Percentiles rank a stretch among this genome's conserved stretches.
These are phyloP conservation scores for Centrocercus urophasianus DNA, from an alignment of 2,113 vertebrate species.

Conservation along the genomic window DNA sequence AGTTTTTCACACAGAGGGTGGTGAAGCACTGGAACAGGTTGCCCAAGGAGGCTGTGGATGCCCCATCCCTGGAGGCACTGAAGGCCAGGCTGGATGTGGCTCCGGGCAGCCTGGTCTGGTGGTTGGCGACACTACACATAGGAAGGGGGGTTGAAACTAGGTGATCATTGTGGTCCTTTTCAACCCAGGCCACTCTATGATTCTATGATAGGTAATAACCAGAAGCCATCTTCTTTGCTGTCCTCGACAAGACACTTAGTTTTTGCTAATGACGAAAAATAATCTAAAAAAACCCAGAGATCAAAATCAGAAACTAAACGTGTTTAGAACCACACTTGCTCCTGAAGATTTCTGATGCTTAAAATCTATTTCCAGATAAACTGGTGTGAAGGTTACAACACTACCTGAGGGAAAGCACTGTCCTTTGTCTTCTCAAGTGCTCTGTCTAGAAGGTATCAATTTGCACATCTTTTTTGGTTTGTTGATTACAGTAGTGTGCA, in stretches of 20 bases:
- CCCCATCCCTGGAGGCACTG: no score
- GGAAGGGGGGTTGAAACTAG: no score
- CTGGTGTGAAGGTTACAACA: not conserved
- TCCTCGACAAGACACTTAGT: not conserved
- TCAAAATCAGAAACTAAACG: not conserved
- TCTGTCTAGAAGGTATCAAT: not conserved
- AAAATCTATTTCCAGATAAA: constrained; percentile 4
- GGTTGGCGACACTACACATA: no score
- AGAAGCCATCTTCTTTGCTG: not conserved
- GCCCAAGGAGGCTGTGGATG: no score
- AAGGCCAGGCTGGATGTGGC: no score
- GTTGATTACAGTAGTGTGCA: not conserved
- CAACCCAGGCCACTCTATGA: no score
- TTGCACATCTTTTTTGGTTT: not conserved
- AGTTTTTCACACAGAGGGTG: no score
- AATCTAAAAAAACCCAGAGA: not conserved
- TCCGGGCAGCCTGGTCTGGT: no score
- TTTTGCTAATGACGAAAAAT: constrained; percentile 3
- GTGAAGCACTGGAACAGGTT: no score
- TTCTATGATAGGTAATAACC: not conserved
- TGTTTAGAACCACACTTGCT: not conserved
- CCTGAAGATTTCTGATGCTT: not conserved
- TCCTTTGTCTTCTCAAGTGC: not conserved
- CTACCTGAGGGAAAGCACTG: not conserved
- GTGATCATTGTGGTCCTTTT: no score